Base-by-base conservation (phyloP, 2,888 invertebrate genomes). In the Cynaeus angustus region DNA sequence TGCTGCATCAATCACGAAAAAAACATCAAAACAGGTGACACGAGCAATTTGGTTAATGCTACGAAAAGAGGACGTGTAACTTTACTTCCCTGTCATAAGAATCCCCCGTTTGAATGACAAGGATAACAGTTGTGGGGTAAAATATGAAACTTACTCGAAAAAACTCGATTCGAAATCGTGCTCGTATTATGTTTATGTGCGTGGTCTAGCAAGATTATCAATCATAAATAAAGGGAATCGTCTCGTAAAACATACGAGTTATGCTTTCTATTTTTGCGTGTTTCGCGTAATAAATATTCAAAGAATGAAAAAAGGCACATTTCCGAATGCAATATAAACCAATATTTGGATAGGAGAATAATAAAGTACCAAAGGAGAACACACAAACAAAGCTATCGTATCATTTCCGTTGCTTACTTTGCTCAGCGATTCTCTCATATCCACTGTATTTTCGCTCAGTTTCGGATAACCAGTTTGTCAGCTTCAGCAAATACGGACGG, bases 251-350 rank as follows among this genome's bases (percentile, higher is more conserved):
- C 45, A 56, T 55, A 48, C 56, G 16, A 41, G 43, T 43, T 43
- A 56, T 43, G 21, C 10, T 46, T 33, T 61, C 33, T 37, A 46
- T 61, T 53, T 52, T 45, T 55, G 64, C 52, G 59, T 53, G 59
- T 50, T 30, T 13, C 33, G 55, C 68, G 56, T 46, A 75, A 78
- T 78, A 78, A 77, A 78, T 77, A 69, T 76, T 66, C 48, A 48
- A 61, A 58, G 70, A 71, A 75, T 72, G 75, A 74, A 75, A 77
- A 72, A 75, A 72, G 71, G 66, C 77, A 79, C 77, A 78, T 79
- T 79, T 79, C 78, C 78, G 78, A 77, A 78, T 77, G 79, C 74
- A 79, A 79, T 79, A 79, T 77, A 79, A 79, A 79, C 78, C 79
- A 77, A 79, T 80, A 79, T 79, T 78, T 77, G 77, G 75, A 70